Percentiles rank a stretch among this genome's conserved stretches.
Evolutionary conservation across 2,888 invertebrate genomes (phyloP).

Genomic region (Lomographa bimaculata): DNA sequence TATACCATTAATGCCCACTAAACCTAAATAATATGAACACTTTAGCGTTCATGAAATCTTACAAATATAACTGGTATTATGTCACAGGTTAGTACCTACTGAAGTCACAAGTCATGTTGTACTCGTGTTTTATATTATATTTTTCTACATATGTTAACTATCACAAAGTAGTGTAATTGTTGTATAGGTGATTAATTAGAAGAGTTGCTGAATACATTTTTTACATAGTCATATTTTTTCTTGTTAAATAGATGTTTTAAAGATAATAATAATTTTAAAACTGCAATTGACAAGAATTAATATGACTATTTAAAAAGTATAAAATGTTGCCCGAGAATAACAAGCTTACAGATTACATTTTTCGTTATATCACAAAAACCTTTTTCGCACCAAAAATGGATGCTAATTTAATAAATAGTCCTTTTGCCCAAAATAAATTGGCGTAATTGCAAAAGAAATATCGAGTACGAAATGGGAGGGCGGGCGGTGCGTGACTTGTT

Average conservation of each 20-base stretch:
- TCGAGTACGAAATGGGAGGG: conserved; percentile 41
- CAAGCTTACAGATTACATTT: conserved; percentile 39
- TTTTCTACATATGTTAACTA: no score
- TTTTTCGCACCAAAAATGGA: conserved; percentile 44
- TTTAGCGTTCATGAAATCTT: conserved; percentile 1
- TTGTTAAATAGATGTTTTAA: no score
- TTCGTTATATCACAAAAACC: conserved; percentile 38
- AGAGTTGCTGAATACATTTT: no score
- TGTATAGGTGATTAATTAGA: no score
- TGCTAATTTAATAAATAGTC: conserved; percentile 57
- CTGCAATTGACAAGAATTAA: conserved; percentile 9
- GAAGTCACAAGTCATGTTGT: no score
- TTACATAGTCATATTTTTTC: no score
- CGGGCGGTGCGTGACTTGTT: conserved; percentile 45
- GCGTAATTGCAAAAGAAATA: conserved; percentile 48
- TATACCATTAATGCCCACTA: neutral
- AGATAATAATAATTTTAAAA: no score
- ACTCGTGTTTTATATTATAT: no score
- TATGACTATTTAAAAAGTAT: conserved; percentile 18
- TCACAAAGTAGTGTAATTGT: no score
- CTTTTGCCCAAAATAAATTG: conserved; percentile 48
- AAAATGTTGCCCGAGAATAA: conserved; percentile 31
- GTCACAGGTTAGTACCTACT: no score
- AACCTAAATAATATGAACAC: neutral
- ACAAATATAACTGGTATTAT: no score